Evolutionary conservation across 2,113 vertebrate species (phyloP).

Genomic region (Hippocampus barbouri): DNA sequence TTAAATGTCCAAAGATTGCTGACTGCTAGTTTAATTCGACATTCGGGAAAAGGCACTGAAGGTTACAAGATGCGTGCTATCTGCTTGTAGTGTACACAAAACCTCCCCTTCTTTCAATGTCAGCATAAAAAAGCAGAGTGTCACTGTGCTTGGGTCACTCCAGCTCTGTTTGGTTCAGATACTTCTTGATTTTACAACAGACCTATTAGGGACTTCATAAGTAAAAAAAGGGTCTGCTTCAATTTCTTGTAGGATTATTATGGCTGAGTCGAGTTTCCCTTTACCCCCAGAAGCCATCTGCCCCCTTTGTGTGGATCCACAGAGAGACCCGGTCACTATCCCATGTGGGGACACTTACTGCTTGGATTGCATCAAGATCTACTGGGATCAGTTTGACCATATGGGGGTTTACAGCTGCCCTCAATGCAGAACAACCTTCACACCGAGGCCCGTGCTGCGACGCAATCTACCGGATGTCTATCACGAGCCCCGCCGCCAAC

Average conservation of each 20-base stretch:
- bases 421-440: constrained; percentile 70
- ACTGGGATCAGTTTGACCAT: constrained; percentile 78
- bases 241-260: constrained; percentile 20
- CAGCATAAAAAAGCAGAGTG: constrained; percentile 2
- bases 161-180: not conserved
- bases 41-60: not conserved
- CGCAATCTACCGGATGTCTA: constrained; percentile 57
- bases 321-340: constrained; percentile 70
- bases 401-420: constrained; percentile 73
- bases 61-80: constrained; percentile 22
- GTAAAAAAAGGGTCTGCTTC: not conserved
- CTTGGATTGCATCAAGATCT: constrained; percentile 74
- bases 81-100: constrained; percentile 59
- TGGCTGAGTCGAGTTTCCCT: constrained; percentile 66
- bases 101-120: constrained; percentile 34
- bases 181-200: not conserved
- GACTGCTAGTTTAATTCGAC: not conserved
- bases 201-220: too few relatives aligned
- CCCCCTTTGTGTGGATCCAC: constrained; percentile 58
- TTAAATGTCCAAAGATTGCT: not conserved
- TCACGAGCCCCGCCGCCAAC: constrained; percentile 38
- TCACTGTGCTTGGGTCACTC: not conserved
- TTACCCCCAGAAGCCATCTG: constrained; percentile 59
- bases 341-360: constrained; percentile 75
- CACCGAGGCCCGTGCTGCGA: constrained; percentile 66